Evolutionary conservation across 2,797 vertebrate species (phyloP).

Genomic region (Petrocephalus schoutedeni): DNA sequence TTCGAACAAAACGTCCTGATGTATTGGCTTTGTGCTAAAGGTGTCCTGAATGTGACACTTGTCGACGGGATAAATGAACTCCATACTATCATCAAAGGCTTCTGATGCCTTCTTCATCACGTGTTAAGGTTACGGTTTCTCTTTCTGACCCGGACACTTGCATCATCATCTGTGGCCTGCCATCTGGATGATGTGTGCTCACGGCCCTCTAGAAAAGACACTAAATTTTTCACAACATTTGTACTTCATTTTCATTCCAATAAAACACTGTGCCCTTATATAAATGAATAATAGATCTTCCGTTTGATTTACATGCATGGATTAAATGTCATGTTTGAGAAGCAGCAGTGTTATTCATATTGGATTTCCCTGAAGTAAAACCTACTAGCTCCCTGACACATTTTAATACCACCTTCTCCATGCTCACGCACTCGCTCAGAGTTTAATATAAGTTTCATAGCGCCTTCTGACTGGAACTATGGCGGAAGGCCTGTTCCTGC

Average conservation of each 20-base stretch:
- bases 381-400: constrained; percentile 59
- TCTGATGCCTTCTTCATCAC: not conserved
- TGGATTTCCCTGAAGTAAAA: constrained; percentile 73
- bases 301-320: constrained; percentile 84
- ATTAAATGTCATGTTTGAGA: constrained; percentile 91
- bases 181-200: constrained; percentile 62
- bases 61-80: constrained; percentile 13
- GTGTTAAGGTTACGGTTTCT: not conserved
- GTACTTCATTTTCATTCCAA: constrained; percentile 79
- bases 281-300: constrained; percentile 84
- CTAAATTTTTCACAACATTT: constrained; percentile 81
- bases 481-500: not conserved
- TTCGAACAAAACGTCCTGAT: constrained; percentile 54
- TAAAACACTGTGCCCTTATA: constrained; percentile 83
- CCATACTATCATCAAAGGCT: constrained; percentile 22
- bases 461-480: constrained; percentile 40
- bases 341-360: constrained; percentile 83
- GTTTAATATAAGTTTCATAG: constrained; percentile 60
- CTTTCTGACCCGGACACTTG: constrained; percentile 14
- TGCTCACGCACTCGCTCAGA: constrained; percentile 59
- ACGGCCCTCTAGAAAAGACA: constrained; percentile 66
- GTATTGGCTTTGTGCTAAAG: constrained; percentile 47
- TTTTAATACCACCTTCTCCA: constrained; percentile 55
- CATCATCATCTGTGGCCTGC: constrained; percentile 25
- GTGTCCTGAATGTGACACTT: constrained; percentile 21